Percentiles rank a stretch among this genome's conserved stretches.
These are phyloP conservation scores for Ptychochromis oligacanthus DNA, from an alignment of 2,113 vertebrate species.

Conservation along the genomic window DNA sequence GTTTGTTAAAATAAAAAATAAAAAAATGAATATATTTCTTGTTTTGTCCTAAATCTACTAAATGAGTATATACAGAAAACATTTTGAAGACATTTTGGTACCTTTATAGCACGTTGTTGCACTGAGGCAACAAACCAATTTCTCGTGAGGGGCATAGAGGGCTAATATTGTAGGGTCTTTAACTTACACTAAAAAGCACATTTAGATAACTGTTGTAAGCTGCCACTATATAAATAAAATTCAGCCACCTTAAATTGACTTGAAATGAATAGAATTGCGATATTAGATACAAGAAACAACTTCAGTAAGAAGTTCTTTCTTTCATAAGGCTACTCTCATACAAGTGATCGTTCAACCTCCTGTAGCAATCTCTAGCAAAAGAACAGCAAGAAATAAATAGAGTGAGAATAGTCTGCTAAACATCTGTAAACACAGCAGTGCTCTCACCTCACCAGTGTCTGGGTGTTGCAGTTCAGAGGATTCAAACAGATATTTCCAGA, in stretches of 20 bases:
- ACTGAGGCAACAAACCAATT: too few relatives aligned
- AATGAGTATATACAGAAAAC: too few relatives aligned
- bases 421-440: not conserved
- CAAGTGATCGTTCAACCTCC: not conserved
- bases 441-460: not conserved
- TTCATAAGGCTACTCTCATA: not conserved
- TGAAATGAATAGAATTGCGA: not conserved
- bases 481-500: conserved; percentile 21
- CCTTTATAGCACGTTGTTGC: too few relatives aligned
- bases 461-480: not conserved
- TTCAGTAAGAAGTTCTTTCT: not conserved
- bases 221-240: not conserved
- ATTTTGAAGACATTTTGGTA: too few relatives aligned
- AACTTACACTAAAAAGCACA: not conserved
- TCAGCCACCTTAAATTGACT: too few relatives aligned
- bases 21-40: too few relatives aligned
- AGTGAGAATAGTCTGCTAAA: not conserved
- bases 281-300: too few relatives aligned
- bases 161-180: too few relatives aligned
- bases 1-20: too few relatives aligned
- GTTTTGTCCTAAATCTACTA: too few relatives aligned
- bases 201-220: not conserved
- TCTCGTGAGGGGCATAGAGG: too few relatives aligned
- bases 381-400: not conserved
- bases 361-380: not conserved